Evolutionary conservation across 2,888 invertebrate species (phyloP).

Genomic region (Spilarctia lutea): DNA sequence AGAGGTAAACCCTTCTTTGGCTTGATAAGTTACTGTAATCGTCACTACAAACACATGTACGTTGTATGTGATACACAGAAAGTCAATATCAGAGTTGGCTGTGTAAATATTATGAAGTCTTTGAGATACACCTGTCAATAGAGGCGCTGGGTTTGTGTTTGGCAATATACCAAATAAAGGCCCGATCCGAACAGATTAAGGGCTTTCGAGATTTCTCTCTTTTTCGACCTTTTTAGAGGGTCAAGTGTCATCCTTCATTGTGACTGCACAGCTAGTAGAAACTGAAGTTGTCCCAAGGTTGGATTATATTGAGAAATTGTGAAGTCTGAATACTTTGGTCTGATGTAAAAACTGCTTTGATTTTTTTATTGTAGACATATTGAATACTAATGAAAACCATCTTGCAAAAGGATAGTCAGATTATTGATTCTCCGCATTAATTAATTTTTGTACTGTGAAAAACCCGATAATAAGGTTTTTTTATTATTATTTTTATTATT

Average conservation of each 20-base stretch:
- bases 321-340: no score
- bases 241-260: neutral
- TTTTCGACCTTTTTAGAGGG: neutral
- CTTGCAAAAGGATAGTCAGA: no score
- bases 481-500: no score
- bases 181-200: neutral
- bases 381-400: no score
- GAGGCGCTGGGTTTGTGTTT: neutral
- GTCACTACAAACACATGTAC: neutral
- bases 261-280: neutral
- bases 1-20: no score
- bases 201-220: neutral
- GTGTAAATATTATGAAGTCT: neutral
- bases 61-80: neutral
- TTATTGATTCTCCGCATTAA: no score
- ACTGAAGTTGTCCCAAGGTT: neutral
- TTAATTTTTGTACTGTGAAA: no score
- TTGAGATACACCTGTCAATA: neutral
- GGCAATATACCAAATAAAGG: neutral
- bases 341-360: no score
- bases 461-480: no score
- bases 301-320: neutral
- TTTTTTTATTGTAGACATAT: no score
- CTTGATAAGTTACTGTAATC: no score
- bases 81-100: neutral